Conservation (phyloP, 2,113 vertebrate genomes). For the Platichthys stellatus region DNA sequence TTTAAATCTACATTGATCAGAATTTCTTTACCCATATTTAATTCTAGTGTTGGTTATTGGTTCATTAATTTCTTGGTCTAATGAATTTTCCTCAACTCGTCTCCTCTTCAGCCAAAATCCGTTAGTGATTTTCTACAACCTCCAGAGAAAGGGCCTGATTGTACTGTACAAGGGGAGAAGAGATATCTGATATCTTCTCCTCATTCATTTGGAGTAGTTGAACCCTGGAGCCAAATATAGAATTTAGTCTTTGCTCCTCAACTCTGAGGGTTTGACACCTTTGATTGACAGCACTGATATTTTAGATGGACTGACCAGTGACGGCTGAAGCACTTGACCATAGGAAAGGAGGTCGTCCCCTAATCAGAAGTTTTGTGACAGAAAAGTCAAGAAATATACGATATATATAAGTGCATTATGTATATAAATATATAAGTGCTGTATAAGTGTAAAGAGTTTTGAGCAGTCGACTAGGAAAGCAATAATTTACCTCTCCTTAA, state of each 20-base stretch:
- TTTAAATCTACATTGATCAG: constrained; percentile 31
- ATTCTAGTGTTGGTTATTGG: constrained; percentile 16
- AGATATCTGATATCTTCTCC: not conserved
- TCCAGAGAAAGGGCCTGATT: not conserved
- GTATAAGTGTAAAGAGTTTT: no score
- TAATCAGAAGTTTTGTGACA: no score
- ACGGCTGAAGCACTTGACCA: no score
- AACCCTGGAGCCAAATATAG: not conserved
- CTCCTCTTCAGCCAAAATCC: constrained; percentile 15
- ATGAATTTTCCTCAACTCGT: not conserved
- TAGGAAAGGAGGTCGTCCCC: no score
- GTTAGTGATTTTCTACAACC: not conserved
- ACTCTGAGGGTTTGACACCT: not conserved
- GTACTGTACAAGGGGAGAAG: not conserved
- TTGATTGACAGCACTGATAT: not conserved
- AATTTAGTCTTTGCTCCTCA: not conserved
- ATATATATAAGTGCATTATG: no score
- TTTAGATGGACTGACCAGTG: no score
- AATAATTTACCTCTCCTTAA: no score
- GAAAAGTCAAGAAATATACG: no score
- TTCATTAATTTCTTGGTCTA: not conserved
- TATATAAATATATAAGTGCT: no score
- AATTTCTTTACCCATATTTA: constrained; percentile 15
- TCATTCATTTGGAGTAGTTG: not conserved
- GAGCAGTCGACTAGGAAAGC: no score